Conservation (phyloP, 2,888 invertebrate genomes). For the Meghimatium bilineatum region DNA sequence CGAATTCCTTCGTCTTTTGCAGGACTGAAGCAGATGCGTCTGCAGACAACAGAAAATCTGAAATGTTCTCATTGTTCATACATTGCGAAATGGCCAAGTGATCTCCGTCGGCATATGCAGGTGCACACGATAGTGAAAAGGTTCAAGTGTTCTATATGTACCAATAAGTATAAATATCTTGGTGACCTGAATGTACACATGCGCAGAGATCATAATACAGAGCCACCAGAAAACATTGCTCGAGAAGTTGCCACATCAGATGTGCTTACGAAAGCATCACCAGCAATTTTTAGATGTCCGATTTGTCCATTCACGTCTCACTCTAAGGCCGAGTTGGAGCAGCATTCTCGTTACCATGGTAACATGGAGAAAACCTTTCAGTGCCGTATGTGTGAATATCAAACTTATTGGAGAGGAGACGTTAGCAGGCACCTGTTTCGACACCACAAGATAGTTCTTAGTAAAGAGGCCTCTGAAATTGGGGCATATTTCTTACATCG, state of each 20-base stretch:
- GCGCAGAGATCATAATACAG: slow-evolving; percentile 81
- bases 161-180: slow-evolving; percentile 85
- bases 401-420: slow-evolving; percentile 79
- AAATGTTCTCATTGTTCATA: slow-evolving; percentile 76
- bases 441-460: slow-evolving; percentile 45
- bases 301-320: slow-evolving; percentile 80
- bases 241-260: slow-evolving; percentile 61
- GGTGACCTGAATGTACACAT: slow-evolving; percentile 85
- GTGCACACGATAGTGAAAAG: slow-evolving; percentile 75
- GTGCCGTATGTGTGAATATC: slow-evolving; percentile 78
- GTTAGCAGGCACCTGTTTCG: slow-evolving; percentile 78
- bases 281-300: slow-evolving; percentile 81
- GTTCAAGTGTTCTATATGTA: slow-evolving; percentile 80
- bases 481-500: slow-evolving; percentile 40
- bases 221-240: slow-evolving; percentile 68
- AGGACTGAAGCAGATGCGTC: slow-evolving; percentile 32
- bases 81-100: slow-evolving; percentile 76
- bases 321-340: slow-evolving; percentile 78
- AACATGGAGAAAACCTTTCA: slow-evolving; percentile 77
- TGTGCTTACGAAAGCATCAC: slow-evolving; percentile 62
- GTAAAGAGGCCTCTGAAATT: slow-evolving; percentile 41
- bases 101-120: slow-evolving; percentile 73
- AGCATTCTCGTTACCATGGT: slow-evolving; percentile 78
- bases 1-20: not conserved
- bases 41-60: slow-evolving; percentile 52